These are phyloP conservation scores for Graphium colonna DNA, from an alignment of 2,888 invertebrate genomes.

Conservation along the genomic window DNA sequence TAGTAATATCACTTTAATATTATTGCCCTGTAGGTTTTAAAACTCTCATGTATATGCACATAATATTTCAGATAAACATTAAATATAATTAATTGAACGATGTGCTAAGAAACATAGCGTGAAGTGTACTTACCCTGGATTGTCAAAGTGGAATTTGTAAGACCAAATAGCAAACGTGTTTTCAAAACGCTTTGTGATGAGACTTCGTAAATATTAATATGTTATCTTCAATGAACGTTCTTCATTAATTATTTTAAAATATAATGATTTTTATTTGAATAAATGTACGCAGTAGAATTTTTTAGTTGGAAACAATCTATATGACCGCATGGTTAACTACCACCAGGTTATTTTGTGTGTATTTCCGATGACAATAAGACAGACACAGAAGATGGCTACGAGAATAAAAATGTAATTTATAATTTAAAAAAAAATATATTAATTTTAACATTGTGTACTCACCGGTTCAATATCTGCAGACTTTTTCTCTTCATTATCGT, in stretches of 20 bases:
- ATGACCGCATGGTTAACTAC: not conserved
- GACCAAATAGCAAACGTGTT: conserved; percentile 1
- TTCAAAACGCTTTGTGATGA: not conserved
- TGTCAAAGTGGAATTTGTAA: conserved; percentile 7
- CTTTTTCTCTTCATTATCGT: not conserved
- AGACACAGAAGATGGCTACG: not conserved
- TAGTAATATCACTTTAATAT: conserved; percentile 10
- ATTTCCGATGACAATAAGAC: not conserved
- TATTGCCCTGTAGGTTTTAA: conserved; percentile 9
- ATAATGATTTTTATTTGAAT: not conserved
- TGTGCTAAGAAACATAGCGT: not conserved
- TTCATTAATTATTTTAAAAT: not conserved
- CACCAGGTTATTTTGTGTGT: conserved; percentile 3
- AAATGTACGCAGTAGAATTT: not conserved
- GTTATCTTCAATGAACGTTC: not conserved
- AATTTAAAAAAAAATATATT: not conserved
- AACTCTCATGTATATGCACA: not conserved
- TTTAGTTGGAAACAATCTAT: not conserved
- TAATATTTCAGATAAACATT: not conserved
- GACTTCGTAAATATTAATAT: not conserved
- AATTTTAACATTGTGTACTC: not conserved
- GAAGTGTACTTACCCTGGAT: conserved; percentile 9
- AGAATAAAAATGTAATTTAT: not conserved
- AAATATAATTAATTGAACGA: not conserved
- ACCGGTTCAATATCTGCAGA: not conserved